Conservation (phyloP, 2,888 invertebrate genomes). For the Agriopis marginaria region DNA sequence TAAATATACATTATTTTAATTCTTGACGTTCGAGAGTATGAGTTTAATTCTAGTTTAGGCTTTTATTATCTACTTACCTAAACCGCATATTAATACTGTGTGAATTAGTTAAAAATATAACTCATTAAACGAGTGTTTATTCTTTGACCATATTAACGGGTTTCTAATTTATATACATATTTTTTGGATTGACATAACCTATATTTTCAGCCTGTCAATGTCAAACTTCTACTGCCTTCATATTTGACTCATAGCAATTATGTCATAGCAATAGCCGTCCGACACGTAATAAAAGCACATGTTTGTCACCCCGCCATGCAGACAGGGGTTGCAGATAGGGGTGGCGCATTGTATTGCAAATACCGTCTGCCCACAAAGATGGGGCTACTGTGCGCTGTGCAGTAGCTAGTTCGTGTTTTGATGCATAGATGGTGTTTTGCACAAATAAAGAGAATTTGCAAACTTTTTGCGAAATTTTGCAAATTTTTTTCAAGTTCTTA, state of each 20-base stretch:
- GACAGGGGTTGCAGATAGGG: slow-evolving; percentile 67
- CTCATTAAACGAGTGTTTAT: too few species aligned
- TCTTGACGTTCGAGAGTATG: too few species aligned
- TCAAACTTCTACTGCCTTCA: background rate
- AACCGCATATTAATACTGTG: too few species aligned
- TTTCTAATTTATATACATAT: background rate
- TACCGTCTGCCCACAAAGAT: slow-evolving; percentile 72
- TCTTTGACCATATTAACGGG: too few species aligned
- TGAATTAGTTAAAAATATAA: too few species aligned
- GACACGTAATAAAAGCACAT: slow-evolving; percentile 57
- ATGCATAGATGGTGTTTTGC: slow-evolving; percentile 72
- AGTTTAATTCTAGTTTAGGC: too few species aligned
- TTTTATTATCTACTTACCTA: too few species aligned
- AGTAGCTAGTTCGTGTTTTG: slow-evolving; percentile 76
- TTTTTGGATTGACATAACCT: background rate
- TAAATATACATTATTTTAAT: too few species aligned
- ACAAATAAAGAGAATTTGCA: slow-evolving; percentile 17
- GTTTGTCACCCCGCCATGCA: slow-evolving; percentile 68
- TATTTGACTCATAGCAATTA: slow-evolving; percentile 36
- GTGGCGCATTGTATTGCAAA: slow-evolving; percentile 75
- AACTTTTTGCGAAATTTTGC: slow-evolving; percentile 8
- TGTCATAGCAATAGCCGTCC: slow-evolving; percentile 43
- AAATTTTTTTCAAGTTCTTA: background rate
- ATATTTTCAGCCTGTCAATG: background rate
- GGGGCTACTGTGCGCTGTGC: slow-evolving; percentile 79